Base-by-base conservation (phyloP, 2,113 vertebrate species). In the Cyanocitta stelleri region DNA sequence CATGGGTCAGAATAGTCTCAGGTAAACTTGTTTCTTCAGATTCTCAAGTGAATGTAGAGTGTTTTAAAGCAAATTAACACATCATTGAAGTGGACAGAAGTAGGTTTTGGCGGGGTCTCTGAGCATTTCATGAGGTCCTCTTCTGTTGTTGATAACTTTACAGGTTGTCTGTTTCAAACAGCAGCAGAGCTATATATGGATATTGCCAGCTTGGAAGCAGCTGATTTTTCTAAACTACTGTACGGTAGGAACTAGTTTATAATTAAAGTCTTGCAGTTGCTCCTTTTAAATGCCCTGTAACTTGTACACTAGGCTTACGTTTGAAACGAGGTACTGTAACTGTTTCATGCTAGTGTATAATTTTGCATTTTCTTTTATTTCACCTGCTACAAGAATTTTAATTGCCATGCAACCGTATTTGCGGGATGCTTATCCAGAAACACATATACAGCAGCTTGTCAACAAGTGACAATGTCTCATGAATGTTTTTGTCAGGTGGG, bases 111-210 rank as follows among this genome's bases (percentile, higher is more conserved):
- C 44, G 92, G 95, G 95, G 95, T 97, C 97, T 96, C 95, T 92
- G 96, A 95, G 96, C 96, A 97, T 96, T 96, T 97, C 96, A 96
- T 97, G 97, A 97, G 97, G 96, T 97, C 96, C 90, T 97, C 96
- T 96, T 97, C 97, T 97, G 95, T 97, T 97, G 94, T 96, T 96
- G 96, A 87, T 97, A 96, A 96, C 94, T 97, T 97, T 97, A 96
- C 95, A 96, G 97, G 94, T 97, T 97, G 93, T 95, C 97, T 97
- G 93, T 96, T 97, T 97, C 93, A 96, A 96, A 96, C 94, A 96
- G 93, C 95, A 97, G 96, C 91, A 92, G 95, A 96, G 88, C 87
- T 96, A 93, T 94, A 89, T 95, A 95, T 94, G 92, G 92, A 95
- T 95, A 93, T 91, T 96, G 86, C 95, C 90, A 95, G 86, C 91